Conservation (phyloP, 2,113 vertebrate species). For the Piaya cayana region DNA sequence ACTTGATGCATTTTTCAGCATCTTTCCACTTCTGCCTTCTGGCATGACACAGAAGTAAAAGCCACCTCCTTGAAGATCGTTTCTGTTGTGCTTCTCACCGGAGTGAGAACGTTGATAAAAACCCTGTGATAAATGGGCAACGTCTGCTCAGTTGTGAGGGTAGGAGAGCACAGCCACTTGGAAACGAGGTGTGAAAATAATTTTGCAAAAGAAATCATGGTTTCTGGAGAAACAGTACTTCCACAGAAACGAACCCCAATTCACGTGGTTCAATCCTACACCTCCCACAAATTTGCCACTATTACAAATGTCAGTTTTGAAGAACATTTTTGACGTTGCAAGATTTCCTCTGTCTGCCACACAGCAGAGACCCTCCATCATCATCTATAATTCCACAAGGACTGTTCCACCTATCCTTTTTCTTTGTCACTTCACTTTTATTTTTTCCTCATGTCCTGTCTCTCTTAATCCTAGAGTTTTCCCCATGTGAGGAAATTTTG, state of each 20-base stretch:
- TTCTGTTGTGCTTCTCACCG: background rate
- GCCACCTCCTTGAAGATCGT: background rate
- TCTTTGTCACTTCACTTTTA: background rate
- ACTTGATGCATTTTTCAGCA: background rate
- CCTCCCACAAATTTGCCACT: background rate
- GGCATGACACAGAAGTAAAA: conserved; percentile 57
- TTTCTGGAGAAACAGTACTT: background rate
- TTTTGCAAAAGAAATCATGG: background rate
- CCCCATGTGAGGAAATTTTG: fast-evolving
- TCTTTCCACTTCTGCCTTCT: conserved; percentile 56
- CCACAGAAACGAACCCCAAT: fast-evolving
- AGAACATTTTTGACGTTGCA: background rate
- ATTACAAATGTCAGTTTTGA: background rate
- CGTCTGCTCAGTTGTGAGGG: background rate
- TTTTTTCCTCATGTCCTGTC: background rate
- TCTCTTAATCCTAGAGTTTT: background rate
- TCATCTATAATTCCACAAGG: background rate
- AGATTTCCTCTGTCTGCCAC: background rate
- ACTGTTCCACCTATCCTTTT: background rate
- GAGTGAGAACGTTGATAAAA: background rate
- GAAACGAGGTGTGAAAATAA: background rate
- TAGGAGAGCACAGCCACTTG: fast-evolving
- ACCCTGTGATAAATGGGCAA: background rate
- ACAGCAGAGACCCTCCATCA: background rate
- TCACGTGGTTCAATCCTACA: fast-evolving